Percentiles rank a stretch among this genome's conserved stretches.
phyloP scores from a whole-genome alignment of 2,888 invertebrate species.

The Acanthococcus lagerstroemiae region DNA sequence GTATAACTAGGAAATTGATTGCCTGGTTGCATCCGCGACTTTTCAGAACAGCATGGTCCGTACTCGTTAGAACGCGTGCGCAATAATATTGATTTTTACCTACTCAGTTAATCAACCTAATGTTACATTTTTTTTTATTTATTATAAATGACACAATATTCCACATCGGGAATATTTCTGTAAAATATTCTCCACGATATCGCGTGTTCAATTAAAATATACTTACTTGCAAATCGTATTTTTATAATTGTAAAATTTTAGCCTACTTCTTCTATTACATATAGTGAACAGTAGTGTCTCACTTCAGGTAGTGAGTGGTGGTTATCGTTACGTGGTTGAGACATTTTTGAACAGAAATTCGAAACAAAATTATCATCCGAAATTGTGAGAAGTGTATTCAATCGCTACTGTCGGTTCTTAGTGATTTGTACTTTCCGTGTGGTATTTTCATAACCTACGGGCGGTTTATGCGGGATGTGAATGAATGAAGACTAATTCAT shows the following conservation, averaged over 20 bases:
- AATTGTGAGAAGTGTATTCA: neutral
- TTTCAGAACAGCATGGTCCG: no score
- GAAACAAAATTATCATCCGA: neutral
- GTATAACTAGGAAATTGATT: no score
- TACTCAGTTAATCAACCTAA: neutral
- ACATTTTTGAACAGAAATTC: no score
- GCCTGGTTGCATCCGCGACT: no score
- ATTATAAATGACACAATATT: neutral
- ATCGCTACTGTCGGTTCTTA: neutral
- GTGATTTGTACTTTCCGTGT: neutral
- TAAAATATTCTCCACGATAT: neutral
- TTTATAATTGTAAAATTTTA: no score
- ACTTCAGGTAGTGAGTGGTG: no score
- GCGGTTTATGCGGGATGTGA: constrained; percentile 8
- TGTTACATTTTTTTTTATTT: neutral
- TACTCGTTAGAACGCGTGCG: neutral
- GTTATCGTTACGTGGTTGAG: no score
- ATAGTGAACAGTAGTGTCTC: no score
- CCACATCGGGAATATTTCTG: neutral
- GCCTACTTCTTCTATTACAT: no score
- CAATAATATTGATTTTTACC: neutral
- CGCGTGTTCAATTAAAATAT: neutral
- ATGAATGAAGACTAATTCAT: constrained; percentile 85
- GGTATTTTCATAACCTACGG: neutral
- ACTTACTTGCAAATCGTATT: no score